Base-by-base conservation (phyloP, 2,888 invertebrate species). In the Megastigmus dorsalis region DNA sequence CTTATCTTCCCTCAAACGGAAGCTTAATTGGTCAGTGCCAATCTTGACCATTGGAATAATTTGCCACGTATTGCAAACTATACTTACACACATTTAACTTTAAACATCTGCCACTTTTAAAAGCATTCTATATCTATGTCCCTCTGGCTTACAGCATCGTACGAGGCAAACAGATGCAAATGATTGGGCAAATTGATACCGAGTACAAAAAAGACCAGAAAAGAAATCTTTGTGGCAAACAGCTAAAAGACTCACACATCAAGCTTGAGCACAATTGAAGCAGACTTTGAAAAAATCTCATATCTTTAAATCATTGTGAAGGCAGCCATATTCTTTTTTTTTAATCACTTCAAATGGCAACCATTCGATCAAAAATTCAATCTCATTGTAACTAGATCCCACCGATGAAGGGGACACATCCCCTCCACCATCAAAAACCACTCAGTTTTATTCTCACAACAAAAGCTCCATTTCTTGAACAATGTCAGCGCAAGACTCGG, bases 271-370 rank as follows among this genome's bases (percentile, higher is more conserved):
- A n/a, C n/a, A n/a, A 9, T 38, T 9, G n/a, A n/a, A n/a, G 3
- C 13, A 28, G 33, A 20, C 4, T 15, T 41, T 43, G 13, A 62
- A 54, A 3, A 63, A 15, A 43, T 30, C 7, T 55, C 33, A 33
- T 15, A 41, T 38, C n/a, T 55, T 60, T 13, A 18, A 15, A 48
- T 45, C 18, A 43, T 10, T 45, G 20, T 15, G 48, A 52, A 60
- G 63, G 20, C 75, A 75, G 75, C 75, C 72, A 72, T 75, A 57
- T 75, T 75, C 41, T 18, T 65, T 69, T 69, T 63, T 68, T 62
- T 75, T 60, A 67, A 71, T 71, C 62, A 67, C 60, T 65, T 20
- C 10, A 52, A 70, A 65, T 75, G 65, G 59, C 59, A 63, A 59
- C 50, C 43, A 41, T 60, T 54, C 23, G 43, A 67, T 55, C 45